These are phyloP conservation scores for Rhingia campestris DNA, from an alignment of 2,888 invertebrate species.

Conservation along the genomic window DNA sequence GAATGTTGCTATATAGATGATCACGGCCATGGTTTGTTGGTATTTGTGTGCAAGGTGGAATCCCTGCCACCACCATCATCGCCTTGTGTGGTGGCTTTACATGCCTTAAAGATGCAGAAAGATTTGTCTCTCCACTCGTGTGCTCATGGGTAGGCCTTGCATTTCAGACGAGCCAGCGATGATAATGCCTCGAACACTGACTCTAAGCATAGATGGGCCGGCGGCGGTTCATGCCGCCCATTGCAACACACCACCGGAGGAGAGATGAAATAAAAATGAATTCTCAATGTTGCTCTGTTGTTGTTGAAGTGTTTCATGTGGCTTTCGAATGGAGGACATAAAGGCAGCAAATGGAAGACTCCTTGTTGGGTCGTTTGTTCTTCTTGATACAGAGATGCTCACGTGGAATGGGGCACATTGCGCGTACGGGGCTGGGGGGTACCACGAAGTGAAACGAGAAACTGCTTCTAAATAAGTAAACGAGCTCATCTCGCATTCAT, in stretches of 20 bases:
- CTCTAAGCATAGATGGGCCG: constrained; percentile 18
- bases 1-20: constrained; percentile 34
- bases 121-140: constrained; percentile 48
- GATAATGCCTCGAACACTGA: constrained; percentile 38
- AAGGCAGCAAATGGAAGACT: constrained; percentile 73
- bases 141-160: constrained; percentile 46
- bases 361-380: constrained; percentile 71
- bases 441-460: constrained; percentile 44
- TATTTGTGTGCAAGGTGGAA: constrained; percentile 66
- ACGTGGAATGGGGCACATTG: not conserved
- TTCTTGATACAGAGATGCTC: constrained; percentile 34
- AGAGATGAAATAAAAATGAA: constrained; percentile 71
- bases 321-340: constrained; percentile 71
- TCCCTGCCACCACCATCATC: constrained; percentile 30
- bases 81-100: constrained; percentile 26
- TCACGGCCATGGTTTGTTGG: constrained; percentile 59
- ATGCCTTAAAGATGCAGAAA: constrained; percentile 67
- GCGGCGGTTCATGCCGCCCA: constrained; percentile 2
- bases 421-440: not conserved
- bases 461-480: constrained; percentile 69
- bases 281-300: constrained; percentile 52
- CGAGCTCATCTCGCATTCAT: constrained; percentile 80
- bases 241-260: constrained; percentile 33
- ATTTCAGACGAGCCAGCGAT: constrained; percentile 23
- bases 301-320: constrained; percentile 74